Base-by-base conservation (phyloP, 1,140 invertebrate genomes). In the Drosophila bocki region DNA sequence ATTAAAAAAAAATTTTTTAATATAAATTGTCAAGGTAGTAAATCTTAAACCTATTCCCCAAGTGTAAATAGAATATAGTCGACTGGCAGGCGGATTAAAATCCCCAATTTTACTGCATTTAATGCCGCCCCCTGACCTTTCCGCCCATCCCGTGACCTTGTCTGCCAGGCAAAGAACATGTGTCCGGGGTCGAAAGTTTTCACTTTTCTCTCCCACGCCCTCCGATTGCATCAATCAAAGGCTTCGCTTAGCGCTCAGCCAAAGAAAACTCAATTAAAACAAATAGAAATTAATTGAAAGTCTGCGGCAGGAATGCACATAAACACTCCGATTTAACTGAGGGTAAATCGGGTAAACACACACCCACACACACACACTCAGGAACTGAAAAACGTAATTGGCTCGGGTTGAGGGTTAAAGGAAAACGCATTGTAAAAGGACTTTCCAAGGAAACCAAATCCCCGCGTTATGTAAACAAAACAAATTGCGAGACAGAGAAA, bases 231-330 rank as follows among this genome's bases (percentile, higher is more conserved):
- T 87, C 68, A 87, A 80, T 88, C 83, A 86, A 87, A 87, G 60
- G 75, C 32, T 48, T 67, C 63, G 62, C 60, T 81, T 71, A 70
- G 37, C 68, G 77, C 56, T 44, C 32, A 56, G 44, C 41, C 79
- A 65, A 78, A 57, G 80, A 81, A 85, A 86, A 69, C 70, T 80
- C 76, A 86, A 82, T 82, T 82, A 79, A 87, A 87, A 67, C 85
- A 87, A 87, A 86, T 86, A 83, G 68, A 88, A 80, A 77, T 80
- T 87, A 80, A 87, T 87, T 87, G 83, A 82, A 87, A 77, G 75
- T 82, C 68, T 67, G 48, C 48, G 75, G 45, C 74, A 56, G 56
- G 53, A 75, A 75, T 67, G 54, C 53, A 74, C 70, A 76, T 65
- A 65, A 56, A 56, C 53, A 75, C 50, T 54, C 32, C 62, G 62